A percentile compares a stretch with the other conserved stretches of the same genome.
Conservation (phyloP, 2,888 invertebrate species). For the Brachyopa scutellaris region DNA sequence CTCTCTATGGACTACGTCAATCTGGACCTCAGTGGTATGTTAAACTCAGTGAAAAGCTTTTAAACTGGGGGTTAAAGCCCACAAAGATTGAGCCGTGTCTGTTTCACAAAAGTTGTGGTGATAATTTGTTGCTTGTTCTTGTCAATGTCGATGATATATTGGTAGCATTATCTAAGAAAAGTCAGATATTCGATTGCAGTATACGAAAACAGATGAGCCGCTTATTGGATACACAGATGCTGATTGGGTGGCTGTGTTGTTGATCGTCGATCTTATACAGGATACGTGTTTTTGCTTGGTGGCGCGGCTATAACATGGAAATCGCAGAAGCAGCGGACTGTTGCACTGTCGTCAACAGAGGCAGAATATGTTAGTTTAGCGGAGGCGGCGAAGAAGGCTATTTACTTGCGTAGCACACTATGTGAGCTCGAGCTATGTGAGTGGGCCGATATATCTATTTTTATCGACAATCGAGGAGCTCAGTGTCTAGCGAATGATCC, state of each 20-base stretch:
- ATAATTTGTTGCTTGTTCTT: too few species aligned
- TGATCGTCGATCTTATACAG: conserved; percentile 21
- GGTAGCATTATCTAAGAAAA: too few species aligned
- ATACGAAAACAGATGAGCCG: conserved; percentile 2
- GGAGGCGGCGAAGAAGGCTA: conserved; percentile 27
- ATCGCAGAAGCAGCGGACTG: background rate
- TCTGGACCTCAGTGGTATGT: conserved; percentile 29
- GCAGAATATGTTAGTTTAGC: conserved; percentile 18
- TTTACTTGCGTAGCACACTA: conserved; percentile 32
- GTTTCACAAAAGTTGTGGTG: too few species aligned
- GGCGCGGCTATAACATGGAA: conserved; percentile 9
- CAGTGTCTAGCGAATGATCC: conserved; percentile 1
- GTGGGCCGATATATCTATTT: background rate
- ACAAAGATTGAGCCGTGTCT: too few species aligned
- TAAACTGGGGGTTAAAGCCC: too few species aligned
- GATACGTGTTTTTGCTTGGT: background rate
- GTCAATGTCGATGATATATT: too few species aligned
- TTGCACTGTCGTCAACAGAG: conserved; percentile 29
- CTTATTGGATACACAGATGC: conserved; percentile 39
- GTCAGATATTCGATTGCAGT: too few species aligned
- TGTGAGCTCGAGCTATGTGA: background rate
- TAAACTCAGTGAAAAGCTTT: too few species aligned
- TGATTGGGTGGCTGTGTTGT: conserved; percentile 25
- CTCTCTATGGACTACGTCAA: conserved; percentile 28
- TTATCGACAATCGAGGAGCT: background rate